A percentile compares a stretch with the other conserved stretches of the same genome.
phyloP scores from a whole-genome alignment of 2,113 vertebrate genomes.

The Callospermophilus lateralis region DNA sequence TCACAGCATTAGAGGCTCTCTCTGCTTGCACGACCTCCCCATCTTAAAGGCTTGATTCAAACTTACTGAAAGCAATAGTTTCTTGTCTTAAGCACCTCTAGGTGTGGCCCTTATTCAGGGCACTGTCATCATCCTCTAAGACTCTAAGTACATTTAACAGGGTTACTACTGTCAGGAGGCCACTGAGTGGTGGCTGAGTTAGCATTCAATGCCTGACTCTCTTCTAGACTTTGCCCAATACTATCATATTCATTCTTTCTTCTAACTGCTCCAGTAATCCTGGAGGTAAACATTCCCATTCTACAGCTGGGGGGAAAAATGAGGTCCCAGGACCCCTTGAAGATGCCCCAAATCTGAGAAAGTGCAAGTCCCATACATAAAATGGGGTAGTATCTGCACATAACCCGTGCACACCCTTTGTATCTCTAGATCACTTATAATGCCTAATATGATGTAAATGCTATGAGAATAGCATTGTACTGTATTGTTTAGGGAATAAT shows the following conservation, averaged over 20 bases:
- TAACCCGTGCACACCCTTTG: background rate
- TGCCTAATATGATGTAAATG: background rate
- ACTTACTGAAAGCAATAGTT: background rate
- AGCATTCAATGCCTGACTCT: background rate
- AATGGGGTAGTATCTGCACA: background rate
- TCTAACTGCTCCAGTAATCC: background rate
- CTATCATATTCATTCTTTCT: background rate
- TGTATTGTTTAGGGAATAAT: background rate
- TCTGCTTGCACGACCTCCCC: background rate
- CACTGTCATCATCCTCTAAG: background rate
- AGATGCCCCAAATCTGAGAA: background rate
- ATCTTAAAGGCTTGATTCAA: background rate
- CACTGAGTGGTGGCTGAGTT: background rate
- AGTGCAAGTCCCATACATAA: background rate
- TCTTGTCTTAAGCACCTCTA: background rate
- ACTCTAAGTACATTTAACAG: background rate
- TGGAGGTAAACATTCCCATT: background rate
- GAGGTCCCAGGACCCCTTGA: background rate
- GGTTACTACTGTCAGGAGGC: background rate
- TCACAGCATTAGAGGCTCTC: background rate
- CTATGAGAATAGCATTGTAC: background rate
- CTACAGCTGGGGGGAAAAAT: background rate
- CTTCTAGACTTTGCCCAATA: background rate
- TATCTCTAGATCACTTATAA: background rate
- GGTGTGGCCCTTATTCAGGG: background rate